phyloP scores from a whole-genome alignment of 2,888 invertebrate genomes.

The Amaurobius ferox region DNA sequence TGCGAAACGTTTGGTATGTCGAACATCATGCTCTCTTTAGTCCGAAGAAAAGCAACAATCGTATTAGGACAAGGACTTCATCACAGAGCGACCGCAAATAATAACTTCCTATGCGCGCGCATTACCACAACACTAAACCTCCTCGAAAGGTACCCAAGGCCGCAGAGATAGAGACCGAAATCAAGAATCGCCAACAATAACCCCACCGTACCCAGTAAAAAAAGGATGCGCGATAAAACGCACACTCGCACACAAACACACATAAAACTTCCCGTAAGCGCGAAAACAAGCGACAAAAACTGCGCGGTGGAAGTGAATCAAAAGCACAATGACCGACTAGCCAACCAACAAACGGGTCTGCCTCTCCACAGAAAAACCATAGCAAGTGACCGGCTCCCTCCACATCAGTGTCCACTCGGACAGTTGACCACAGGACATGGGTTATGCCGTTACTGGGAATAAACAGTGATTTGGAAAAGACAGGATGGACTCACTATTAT shows the following conservation, averaged over 20 bases:
- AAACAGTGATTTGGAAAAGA: too few species aligned
- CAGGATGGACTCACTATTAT: too few species aligned
- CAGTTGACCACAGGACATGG: background rate
- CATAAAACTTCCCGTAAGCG: constrained; percentile 42
- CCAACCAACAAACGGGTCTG: constrained; percentile 48
- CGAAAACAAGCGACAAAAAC: constrained; percentile 24
- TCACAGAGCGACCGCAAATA: constrained; percentile 17
- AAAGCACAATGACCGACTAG: constrained; percentile 70
- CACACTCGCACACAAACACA: constrained; percentile 32
- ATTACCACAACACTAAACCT: background rate
- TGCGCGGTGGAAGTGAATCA: constrained; percentile 50
- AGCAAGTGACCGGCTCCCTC: constrained; percentile 1
- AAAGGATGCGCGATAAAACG: constrained; percentile 20
- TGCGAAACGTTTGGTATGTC: constrained; percentile 7
- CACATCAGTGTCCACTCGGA: constrained; percentile 6
- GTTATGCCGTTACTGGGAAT: too few species aligned
- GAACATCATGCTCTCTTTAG: constrained; percentile 67
- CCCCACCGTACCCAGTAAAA: background rate
- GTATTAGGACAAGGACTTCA: constrained; percentile 43
- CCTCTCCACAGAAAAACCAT: constrained; percentile 25
- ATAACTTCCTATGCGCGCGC: constrained; percentile 3
- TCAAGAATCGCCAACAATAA: constrained; percentile 6
- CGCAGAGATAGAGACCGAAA: background rate
- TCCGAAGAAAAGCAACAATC: constrained; percentile 48
- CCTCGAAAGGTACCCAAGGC: background rate